Evolutionary conservation across 1,140 invertebrate species (phyloP).

Genomic region (Bombus consobrinus): DNA sequence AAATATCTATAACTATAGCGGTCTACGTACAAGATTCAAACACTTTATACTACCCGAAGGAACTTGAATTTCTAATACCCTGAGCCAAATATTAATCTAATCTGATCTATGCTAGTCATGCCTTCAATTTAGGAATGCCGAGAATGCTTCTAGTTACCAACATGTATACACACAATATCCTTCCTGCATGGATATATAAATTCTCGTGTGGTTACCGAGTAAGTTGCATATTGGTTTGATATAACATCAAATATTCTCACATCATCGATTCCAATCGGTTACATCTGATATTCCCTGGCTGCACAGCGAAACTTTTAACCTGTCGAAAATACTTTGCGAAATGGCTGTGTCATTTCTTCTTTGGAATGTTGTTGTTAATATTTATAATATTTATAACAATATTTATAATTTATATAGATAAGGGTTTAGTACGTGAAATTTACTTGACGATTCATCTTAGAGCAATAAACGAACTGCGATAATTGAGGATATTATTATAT

Average conservation of each 20-base stretch:
- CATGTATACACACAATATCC: conserved; percentile 22
- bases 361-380: neutral
- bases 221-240: neutral
- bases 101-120: conserved; percentile 50
- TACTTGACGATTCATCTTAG: no score
- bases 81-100: conserved; percentile 31
- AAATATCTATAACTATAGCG: no score
- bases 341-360: neutral
- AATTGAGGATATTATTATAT: no score
- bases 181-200: conserved; percentile 13
- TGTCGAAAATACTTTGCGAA: neutral
- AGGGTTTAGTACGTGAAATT: no score
- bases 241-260: conserved; percentile 9
- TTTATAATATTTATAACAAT: no score
- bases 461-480: no score
- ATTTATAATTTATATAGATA: no score
- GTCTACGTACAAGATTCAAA: neutral
- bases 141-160: conserved; percentile 49
- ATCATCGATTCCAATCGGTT: neutral
- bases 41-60: no score
- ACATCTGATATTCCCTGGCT: neutral
- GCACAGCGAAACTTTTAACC: neutral
- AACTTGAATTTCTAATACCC: conserved; percentile 30
- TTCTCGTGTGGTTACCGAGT: conserved; percentile 21
- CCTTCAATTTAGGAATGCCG: conserved; percentile 62